Evolutionary conservation across 2,888 invertebrate species (phyloP), one percentile per base, ranked within the genome.

Genomic region (Shargacucullia verbasci): DNA sequence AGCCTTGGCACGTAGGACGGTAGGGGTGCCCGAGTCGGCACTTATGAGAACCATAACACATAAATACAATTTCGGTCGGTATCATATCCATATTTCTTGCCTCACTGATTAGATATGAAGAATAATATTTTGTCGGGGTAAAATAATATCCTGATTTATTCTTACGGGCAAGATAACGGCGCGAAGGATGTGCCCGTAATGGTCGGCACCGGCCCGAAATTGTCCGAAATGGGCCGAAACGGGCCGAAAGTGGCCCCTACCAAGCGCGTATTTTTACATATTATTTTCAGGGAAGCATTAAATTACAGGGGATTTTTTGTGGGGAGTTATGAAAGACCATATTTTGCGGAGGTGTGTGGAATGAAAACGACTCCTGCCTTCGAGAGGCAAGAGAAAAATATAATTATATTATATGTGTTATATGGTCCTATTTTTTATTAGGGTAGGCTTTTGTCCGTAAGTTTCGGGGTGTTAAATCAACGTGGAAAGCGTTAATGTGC

Each of bases 71-170:
- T 76, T 66, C 58, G 73, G 83, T 78, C 76, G 78, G 77, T 80
- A 80, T 80, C 80, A 80, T 82, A 82, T 83, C 84, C 85, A 90
- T 90, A 89, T 88, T 86, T 89, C 88, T 85, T 81, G 80, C 74
- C 81, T 73, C 81, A 79, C 87, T 91, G 91, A 92, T 92, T 91
- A 91, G 90, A 91, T 92, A 91, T 86, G 89, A 85, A 85, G 84
- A 89, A 88, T 88, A 88, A 90, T 90, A 90, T 89, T 86, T 86
- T 80, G 75, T 83, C 83, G 77, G 82, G 67, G 83, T 80, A 86
- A 88, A 89, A 90, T 90, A 90, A 90, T 89, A 89, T 84, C 86
- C 82, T 89, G 90, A 92, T 92, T 90, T 91, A 92, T 92, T 85
- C 83, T 80, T 78, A 79, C 79, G 82, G 82, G 85, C 81, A 78